Conservation (phyloP, 2,113 vertebrate genomes). For the Meles meles region DNA sequence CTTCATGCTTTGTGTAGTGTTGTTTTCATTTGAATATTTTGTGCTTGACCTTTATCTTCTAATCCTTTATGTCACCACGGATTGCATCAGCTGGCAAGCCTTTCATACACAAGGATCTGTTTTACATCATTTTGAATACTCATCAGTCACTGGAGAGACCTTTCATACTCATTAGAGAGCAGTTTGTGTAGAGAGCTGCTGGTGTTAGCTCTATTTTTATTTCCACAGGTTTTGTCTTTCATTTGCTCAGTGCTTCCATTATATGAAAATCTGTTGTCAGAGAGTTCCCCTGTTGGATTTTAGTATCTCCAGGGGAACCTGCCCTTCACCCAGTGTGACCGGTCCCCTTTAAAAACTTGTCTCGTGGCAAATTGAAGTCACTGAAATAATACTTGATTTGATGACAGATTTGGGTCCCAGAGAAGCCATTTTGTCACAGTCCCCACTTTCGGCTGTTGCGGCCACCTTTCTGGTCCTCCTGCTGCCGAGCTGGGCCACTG, state of each 20-base stretch:
- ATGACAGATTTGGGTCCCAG: constrained; percentile 86
- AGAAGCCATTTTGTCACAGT: constrained; percentile 82
- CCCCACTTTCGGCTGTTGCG: constrained; percentile 85
- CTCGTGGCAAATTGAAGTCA: constrained; percentile 91
- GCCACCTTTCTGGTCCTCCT: constrained; percentile 7
- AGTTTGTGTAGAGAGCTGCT: constrained; percentile 87
- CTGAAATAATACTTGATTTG: constrained; percentile 94
- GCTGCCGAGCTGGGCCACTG: background rate
- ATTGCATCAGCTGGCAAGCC: constrained; percentile 88
- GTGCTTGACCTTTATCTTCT: constrained; percentile 86
- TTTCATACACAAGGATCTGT: constrained; percentile 93
- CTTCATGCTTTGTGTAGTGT: constrained; percentile 87
- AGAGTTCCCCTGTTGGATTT: constrained; percentile 92
- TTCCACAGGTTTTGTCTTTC: constrained; percentile 88
- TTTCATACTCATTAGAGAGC: constrained; percentile 82
- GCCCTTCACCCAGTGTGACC: constrained; percentile 90
- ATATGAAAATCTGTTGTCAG: constrained; percentile 86
- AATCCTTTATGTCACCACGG: constrained; percentile 92
- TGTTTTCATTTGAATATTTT: constrained; percentile 92
- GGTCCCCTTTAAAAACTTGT: constrained; percentile 92
- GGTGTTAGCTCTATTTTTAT: constrained; percentile 91
- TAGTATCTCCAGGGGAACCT: constrained; percentile 90
- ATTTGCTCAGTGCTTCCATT: constrained; percentile 89
- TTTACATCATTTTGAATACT: constrained; percentile 89
- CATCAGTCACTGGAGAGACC: constrained; percentile 79